A percentile compares a stretch with the other conserved stretches of the same genome.
phyloP scores from a whole-genome alignment of 2,888 invertebrate genomes.

The Clistopyga incitator region DNA sequence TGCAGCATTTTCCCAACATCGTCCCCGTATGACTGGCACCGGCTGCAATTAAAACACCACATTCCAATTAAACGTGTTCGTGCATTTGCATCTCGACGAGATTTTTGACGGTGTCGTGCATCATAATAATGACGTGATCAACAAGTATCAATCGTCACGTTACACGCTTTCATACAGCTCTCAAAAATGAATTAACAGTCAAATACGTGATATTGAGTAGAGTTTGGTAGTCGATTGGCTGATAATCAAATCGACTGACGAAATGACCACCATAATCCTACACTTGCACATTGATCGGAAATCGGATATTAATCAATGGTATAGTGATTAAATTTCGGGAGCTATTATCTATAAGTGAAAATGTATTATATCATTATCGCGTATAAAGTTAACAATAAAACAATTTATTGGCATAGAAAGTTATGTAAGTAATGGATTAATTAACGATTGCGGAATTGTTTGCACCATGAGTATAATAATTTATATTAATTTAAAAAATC shows the following conservation, averaged over 20 bases:
- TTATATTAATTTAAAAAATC: not conserved
- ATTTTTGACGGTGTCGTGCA: constrained; percentile 15
- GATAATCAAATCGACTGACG: not conserved
- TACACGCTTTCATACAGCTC: not conserved
- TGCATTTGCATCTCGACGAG: constrained; percentile 19
- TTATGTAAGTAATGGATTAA: not conserved
- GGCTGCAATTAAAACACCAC: constrained; percentile 85
- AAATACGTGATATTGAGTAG: not conserved
- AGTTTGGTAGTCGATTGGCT: not conserved
- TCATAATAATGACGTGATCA: constrained; percentile 28
- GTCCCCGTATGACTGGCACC: constrained; percentile 89
- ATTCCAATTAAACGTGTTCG: constrained; percentile 28
- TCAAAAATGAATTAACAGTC: not conserved
- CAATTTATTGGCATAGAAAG: no score
- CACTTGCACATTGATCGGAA: not conserved
- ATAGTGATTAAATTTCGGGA: not conserved
- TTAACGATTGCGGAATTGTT: not conserved
- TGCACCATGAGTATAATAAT: not conserved
- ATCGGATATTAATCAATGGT: not conserved
- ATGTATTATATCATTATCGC: no score
- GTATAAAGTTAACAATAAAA: no score
- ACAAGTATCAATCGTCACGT: constrained; percentile 48
- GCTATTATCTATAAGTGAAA: not conserved
- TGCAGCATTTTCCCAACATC: constrained; percentile 93
- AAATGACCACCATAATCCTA: not conserved